A percentile compares a stretch with the other conserved stretches of the same genome.
Evolutionary conservation across 2,888 invertebrate genomes (phyloP).

Genomic region (Eilema griseolum): DNA sequence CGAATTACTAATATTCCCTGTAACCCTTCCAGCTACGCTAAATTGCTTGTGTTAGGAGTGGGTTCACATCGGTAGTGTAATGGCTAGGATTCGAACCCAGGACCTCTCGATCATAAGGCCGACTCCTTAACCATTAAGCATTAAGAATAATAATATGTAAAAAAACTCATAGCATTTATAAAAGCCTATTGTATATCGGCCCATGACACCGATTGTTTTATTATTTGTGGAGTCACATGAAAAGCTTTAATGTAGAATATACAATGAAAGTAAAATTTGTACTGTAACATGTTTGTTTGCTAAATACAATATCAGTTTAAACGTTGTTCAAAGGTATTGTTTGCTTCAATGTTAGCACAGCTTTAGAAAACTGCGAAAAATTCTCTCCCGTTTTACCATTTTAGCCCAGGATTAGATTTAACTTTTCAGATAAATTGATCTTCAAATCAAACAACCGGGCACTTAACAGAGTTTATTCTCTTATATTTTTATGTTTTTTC

Average conservation of each 20-base stretch:
- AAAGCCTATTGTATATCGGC: too few relatives aligned
- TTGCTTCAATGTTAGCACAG: constrained; percentile 33
- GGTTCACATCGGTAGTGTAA: too few relatives aligned
- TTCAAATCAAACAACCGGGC: constrained; percentile 43
- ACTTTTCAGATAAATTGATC: constrained; percentile 20
- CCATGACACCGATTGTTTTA: not conserved
- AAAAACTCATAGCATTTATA: not conserved
- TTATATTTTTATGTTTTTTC: constrained; percentile 54
- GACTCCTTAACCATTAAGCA: too few relatives aligned
- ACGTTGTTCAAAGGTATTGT: constrained; percentile 33
- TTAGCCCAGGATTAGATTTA: constrained; percentile 20
- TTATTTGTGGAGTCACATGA: not conserved
- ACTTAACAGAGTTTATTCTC: constrained; percentile 60
- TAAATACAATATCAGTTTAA: constrained; percentile 26
- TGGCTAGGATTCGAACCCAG: too few relatives aligned
- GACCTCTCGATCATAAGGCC: too few relatives aligned
- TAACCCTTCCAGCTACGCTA: too few relatives aligned
- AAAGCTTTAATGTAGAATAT: not conserved
- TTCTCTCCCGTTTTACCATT: constrained; percentile 22
- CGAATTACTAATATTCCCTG: too few relatives aligned
- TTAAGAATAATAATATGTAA: not conserved
- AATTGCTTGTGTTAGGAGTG: too few relatives aligned
- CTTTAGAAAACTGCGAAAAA: constrained; percentile 23
- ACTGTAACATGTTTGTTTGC: constrained; percentile 7
- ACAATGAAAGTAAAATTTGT: constrained; percentile 17